Evolutionary conservation across 2,113 vertebrate species (phyloP).

Genomic region (Heterotilapia buettikoferi): DNA sequence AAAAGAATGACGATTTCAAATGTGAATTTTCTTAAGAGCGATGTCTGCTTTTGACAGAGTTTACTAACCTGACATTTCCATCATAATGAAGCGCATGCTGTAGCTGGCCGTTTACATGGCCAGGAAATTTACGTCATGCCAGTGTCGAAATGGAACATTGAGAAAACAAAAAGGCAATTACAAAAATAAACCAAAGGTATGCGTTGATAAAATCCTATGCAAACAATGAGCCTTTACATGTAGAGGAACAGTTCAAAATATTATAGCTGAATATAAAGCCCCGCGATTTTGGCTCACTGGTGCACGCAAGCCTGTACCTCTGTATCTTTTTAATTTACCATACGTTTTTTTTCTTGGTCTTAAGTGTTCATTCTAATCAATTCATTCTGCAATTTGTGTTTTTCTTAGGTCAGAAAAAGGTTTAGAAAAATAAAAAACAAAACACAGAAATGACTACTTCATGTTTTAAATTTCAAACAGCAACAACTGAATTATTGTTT

Average conservation of each 20-base stretch:
- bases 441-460: not conserved
- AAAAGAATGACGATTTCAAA: not conserved
- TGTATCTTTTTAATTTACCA: not conserved
- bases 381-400: not conserved
- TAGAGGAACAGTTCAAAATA: not conserved
- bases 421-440: not conserved
- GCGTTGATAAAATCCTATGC: not conserved
- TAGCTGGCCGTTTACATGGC: not conserved
- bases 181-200: not conserved
- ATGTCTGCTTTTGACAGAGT: not conserved
- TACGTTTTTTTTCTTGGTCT: accelerated
- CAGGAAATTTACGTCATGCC: not conserved
- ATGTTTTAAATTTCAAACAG: not conserved
- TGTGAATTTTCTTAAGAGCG: not conserved
- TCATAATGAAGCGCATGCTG: not conserved
- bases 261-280: not conserved
- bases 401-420: not conserved
- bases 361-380: not conserved
- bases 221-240: not conserved
- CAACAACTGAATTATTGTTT: not conserved
- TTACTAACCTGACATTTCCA: not conserved
- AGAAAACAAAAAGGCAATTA: not conserved
- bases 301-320: not conserved
- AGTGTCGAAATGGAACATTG: not conserved
- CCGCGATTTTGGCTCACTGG: not conserved